Evolutionary conservation across 2,888 invertebrate genomes (phyloP).

Genomic region (Chrysolina haemoptera): DNA sequence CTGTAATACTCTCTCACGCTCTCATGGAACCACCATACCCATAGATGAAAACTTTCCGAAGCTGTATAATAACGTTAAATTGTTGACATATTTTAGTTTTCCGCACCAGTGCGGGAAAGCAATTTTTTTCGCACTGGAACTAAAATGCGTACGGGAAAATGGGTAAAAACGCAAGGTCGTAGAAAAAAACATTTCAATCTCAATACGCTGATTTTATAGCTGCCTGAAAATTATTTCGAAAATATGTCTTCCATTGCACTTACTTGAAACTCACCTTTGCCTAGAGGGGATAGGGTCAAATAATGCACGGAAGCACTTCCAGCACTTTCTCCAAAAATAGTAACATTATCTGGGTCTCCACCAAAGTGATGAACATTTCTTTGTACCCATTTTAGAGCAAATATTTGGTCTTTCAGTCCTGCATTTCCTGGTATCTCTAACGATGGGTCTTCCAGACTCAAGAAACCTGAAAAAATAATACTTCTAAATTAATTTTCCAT

Average conservation of each 20-base stretch:
- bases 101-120: too few relatives aligned
- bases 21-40: too few relatives aligned
- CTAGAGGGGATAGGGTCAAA: slow-evolving; percentile 69
- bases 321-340: slow-evolving; percentile 73
- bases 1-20: too few relatives aligned
- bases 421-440: slow-evolving; percentile 73
- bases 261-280: slow-evolving; percentile 59
- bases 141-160: too few relatives aligned
- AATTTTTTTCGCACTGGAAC: too few relatives aligned
- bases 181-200: too few relatives aligned
- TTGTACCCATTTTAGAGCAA: slow-evolving; percentile 72
- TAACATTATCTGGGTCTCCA: slow-evolving; percentile 72
- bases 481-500: neutral
- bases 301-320: slow-evolving; percentile 71
- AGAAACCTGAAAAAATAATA: slow-evolving; percentile 67
- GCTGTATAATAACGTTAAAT: too few relatives aligned
- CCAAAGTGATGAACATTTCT: slow-evolving; percentile 70
- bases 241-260: neutral
- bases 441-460: slow-evolving; percentile 69
- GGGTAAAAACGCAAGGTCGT: too few relatives aligned
- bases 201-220: neutral
- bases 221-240: neutral
- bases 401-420: slow-evolving; percentile 71
- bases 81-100: too few relatives aligned
- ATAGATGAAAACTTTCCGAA: too few relatives aligned